A percentile compares a stretch with the other conserved stretches of the same genome.
Conservation (phyloP, 1,140 invertebrate genomes). For the Tigriopus japonicus region DNA sequence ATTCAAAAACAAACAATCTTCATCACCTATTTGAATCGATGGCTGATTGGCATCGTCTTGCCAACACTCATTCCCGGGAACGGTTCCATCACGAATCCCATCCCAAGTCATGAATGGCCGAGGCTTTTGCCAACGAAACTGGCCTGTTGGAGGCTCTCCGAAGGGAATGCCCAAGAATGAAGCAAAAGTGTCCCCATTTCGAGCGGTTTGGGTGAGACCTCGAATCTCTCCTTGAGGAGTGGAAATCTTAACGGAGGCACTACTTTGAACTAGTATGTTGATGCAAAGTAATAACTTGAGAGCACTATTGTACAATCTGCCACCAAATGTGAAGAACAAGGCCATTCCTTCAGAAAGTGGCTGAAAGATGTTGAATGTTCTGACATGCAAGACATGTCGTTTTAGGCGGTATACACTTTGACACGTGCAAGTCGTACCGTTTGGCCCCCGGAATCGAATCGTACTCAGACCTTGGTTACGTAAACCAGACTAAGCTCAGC, state of each 20-base stretch:
- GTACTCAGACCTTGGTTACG: no score
- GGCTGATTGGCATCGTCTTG: not conserved
- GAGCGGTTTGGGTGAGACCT: not conserved
- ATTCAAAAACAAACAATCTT: slow-evolving; percentile 5
- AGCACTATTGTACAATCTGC: not conserved
- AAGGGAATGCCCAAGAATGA: not conserved
- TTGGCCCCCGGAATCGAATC: no score
- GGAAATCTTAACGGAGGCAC: not conserved
- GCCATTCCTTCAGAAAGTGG: no score
- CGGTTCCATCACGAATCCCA: not conserved
- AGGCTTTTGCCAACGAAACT: not conserved
- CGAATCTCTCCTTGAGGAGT: not conserved
- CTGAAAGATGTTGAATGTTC: no score
- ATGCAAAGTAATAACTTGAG: not conserved
- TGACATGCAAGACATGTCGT: not conserved
- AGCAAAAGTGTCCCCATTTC: not conserved
- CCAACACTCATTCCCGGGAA: not conserved
- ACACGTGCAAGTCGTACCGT: not conserved
- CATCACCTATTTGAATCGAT: not conserved
- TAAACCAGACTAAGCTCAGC: no score
- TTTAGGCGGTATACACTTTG: not conserved
- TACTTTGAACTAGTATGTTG: not conserved
- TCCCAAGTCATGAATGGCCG: not conserved
- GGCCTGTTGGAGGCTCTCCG: not conserved
- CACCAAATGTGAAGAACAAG: no score